phyloP scores from a whole-genome alignment of 1,140 invertebrate species.

The Camponotus floridanus region DNA sequence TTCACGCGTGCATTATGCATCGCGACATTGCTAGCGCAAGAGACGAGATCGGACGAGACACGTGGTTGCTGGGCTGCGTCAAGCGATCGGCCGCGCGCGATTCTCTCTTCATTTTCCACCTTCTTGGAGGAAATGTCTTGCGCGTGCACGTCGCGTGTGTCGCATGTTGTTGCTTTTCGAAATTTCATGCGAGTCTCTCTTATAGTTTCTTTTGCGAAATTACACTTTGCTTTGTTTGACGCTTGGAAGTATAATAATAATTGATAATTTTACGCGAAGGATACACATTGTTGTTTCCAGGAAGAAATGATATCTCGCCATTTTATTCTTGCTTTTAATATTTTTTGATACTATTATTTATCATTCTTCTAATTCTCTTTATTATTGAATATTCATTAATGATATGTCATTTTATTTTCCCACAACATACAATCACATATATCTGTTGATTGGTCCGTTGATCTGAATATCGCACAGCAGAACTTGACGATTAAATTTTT shows the following conservation, averaged over 20 bases:
- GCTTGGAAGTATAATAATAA: not conserved
- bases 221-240: not conserved
- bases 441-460: not conserved
- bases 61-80: conserved; percentile 66
- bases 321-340: not conserved
- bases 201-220: not conserved
- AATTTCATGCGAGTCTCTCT: not conserved
- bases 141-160: no score
- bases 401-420: not conserved
- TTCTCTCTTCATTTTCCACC: not conserved
- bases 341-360: not conserved
- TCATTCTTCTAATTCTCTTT: not conserved
- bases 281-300: not conserved
- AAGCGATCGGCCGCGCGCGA: conserved; percentile 18
- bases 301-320: not conserved
- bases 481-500: not conserved
- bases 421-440: not conserved
- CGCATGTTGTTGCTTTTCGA: not conserved
- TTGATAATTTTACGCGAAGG: not conserved
- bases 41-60: conserved; percentile 12
- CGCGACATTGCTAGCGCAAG: conserved; percentile 57
- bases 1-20: conserved; percentile 65
- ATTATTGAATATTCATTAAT: not conserved
- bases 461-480: not conserved
- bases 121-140: not conserved